Evolutionary conservation across 2,113 vertebrate genomes (phyloP).

Genomic region (Malurus elegans): DNA sequence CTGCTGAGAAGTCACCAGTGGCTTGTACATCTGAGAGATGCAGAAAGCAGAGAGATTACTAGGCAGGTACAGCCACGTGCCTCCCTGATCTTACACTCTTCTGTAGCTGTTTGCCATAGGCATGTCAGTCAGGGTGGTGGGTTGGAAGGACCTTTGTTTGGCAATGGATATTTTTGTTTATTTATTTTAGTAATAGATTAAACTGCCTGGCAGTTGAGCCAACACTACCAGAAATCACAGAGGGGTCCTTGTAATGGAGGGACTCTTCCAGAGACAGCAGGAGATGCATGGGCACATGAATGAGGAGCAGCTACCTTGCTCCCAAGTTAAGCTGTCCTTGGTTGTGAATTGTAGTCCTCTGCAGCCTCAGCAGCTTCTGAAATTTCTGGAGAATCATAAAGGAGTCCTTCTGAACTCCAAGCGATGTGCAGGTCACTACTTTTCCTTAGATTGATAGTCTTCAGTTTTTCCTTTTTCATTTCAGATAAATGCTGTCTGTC

Average conservation of each 20-base stretch:
- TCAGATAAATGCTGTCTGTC: background rate
- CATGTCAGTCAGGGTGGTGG: background rate
- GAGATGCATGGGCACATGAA: background rate
- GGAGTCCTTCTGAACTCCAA: background rate
- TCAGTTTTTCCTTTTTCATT: background rate
- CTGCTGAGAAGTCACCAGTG: background rate
- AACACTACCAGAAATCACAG: background rate
- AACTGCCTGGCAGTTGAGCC: background rate
- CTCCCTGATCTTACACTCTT: background rate
- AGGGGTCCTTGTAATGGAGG: background rate
- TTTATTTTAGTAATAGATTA: background rate
- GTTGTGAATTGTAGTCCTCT: background rate
- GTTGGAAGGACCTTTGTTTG: background rate
- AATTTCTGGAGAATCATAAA: conserved; percentile 12
- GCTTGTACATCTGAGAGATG: background rate
- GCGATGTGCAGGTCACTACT: background rate
- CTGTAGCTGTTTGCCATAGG: background rate
- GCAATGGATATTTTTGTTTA: background rate
- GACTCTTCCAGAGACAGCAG: background rate
- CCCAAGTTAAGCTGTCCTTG: background rate
- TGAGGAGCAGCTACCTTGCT: background rate
- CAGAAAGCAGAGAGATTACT: background rate
- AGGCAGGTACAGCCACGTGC: background rate
- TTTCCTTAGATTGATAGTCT: background rate
- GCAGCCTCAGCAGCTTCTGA: background rate